Conservation (phyloP, 2,888 invertebrate genomes). For the Ashinkailepas kermadecensis region DNA sequence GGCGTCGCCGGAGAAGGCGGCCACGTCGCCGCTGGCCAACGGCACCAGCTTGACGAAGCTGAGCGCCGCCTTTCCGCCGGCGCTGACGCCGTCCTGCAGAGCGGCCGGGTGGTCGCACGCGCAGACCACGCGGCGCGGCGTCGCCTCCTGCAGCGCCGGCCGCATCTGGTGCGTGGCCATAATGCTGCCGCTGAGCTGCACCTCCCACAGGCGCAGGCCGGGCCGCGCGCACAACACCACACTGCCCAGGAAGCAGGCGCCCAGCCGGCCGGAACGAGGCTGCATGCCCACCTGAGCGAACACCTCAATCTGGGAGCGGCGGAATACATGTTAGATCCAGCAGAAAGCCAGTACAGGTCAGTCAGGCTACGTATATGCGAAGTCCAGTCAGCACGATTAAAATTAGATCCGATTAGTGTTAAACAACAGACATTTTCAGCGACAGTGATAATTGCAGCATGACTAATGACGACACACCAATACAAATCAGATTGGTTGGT, state of each 20-base stretch:
- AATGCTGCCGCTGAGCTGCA: neutral
- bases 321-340: neutral
- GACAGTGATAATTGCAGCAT: too few relatives aligned
- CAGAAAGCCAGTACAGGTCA: too few relatives aligned
- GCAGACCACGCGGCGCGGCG: slow-evolving; percentile 7
- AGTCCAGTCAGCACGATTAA: too few relatives aligned
- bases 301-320: neutral
- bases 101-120: neutral
- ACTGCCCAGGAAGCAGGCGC: neutral
- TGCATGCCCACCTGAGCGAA: slow-evolving; percentile 17
- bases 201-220: slow-evolving; percentile 16
- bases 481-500: too few relatives aligned
- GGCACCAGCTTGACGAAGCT: neutral
- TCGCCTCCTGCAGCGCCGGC: neutral
- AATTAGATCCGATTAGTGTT: too few relatives aligned
- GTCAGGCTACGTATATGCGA: too few relatives aligned
- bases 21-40: neutral
- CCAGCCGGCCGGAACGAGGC: slow-evolving; percentile 5
- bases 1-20: slow-evolving; percentile 7
- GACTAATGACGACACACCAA: too few relatives aligned
- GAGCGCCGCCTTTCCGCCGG: slow-evolving; percentile 10
- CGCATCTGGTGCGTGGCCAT: neutral
- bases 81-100: slow-evolving; percentile 10
- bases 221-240: neutral
- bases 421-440: too few relatives aligned